A percentile compares a stretch with the other conserved stretches of the same genome.
Evolutionary conservation across 2,797 vertebrate genomes (phyloP).

Genomic region (Taeniopygia guttata): DNA sequence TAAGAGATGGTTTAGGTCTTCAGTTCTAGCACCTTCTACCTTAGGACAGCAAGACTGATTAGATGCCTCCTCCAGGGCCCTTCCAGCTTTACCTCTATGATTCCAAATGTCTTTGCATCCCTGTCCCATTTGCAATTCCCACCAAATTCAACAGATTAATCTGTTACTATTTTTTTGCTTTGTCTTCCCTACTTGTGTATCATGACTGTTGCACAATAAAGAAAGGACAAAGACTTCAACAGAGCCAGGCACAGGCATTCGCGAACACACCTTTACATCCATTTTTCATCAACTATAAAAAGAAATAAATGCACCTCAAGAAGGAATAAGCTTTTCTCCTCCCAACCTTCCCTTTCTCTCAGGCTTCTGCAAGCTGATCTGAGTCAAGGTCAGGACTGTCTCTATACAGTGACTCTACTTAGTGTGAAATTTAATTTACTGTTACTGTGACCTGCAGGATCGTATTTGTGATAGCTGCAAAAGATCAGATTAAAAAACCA

Average conservation of each 20-base stretch:
- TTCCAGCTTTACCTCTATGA: neutral
- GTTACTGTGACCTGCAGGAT: neutral
- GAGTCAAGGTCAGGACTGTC: neutral
- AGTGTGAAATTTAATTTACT: constrained; percentile 10
- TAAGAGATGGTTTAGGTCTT: neutral
- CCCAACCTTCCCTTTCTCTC: neutral
- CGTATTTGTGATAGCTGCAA: neutral
- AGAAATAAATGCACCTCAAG: neutral
- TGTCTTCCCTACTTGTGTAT: neutral
- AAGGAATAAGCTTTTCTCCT: neutral
- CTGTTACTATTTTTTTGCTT: neutral
- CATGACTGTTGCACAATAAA: neutral
- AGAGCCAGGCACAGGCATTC: neutral
- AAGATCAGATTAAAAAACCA: neutral
- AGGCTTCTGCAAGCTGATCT: neutral
- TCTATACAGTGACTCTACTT: neutral
- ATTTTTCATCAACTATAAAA: neutral
- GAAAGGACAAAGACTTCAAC: neutral
- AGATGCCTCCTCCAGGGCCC: neutral
- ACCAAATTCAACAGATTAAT: neutral
- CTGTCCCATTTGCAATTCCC: neutral
- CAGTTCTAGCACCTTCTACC: neutral
- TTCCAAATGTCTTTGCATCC: neutral
- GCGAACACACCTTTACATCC: neutral
- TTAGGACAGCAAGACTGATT: neutral